Percentiles rank a stretch among this genome's conserved stretches.
Conservation (phyloP, 2,888 invertebrate species). For the Heteromurus nitidus region DNA sequence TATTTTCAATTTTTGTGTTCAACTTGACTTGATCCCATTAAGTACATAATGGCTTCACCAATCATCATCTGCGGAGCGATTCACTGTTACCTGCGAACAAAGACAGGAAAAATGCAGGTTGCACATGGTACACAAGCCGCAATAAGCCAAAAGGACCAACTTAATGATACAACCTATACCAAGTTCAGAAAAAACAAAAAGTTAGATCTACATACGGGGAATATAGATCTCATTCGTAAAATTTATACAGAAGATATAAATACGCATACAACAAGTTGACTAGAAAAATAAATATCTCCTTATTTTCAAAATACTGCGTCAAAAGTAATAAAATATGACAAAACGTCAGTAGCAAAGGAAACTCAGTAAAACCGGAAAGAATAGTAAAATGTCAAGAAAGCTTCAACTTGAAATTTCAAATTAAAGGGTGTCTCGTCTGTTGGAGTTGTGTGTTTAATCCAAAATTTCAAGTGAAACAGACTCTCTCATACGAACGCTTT, state of each 20-base stretch:
- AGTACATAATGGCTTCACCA: conserved; percentile 48
- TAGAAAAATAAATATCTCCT: conserved; percentile 31
- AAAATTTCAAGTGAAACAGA: conserved; percentile 70
- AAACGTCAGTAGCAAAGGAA: no score
- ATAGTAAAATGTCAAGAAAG: no score
- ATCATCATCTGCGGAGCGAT: conserved; percentile 31
- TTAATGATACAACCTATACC: conserved; percentile 65
- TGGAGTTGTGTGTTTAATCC: conserved; percentile 60
- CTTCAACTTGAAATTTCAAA: conserved; percentile 70
- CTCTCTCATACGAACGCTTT: conserved; percentile 81
- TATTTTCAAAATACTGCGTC: conserved; percentile 2
- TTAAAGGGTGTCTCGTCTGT: conserved; percentile 59
- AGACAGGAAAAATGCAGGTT: conserved; percentile 53
- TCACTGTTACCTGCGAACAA: conserved; percentile 56
- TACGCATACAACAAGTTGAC: conserved; percentile 9
- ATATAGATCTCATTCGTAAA: neutral
- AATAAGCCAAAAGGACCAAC: conserved; percentile 67
- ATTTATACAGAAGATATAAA: conserved; percentile 18
- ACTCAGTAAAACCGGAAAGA: no score
- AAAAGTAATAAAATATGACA: neutral
- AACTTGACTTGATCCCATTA: conserved; percentile 61
- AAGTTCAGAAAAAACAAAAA: conserved; percentile 37
- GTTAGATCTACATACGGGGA: conserved; percentile 19
- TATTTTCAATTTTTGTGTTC: conserved; percentile 41
- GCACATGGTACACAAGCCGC: conserved; percentile 62